Evolutionary conservation across 2,888 invertebrate genomes (phyloP), one percentile per base, ranked within the genome.

Genomic region (Acrocyrtus sp.): DNA sequence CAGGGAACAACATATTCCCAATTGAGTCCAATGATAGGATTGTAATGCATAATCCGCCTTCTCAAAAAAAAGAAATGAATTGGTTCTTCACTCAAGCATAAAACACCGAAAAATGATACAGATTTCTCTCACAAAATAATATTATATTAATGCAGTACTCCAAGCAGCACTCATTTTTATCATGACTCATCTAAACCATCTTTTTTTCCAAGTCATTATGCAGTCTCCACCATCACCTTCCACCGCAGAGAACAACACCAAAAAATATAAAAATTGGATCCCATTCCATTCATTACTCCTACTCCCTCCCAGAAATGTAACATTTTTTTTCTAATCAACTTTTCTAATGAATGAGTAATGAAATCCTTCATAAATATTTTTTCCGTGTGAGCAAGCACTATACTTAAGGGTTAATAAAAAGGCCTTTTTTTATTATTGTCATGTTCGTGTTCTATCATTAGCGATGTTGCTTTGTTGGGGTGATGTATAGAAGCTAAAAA

Each of bases 261-360:
- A 6, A 6, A 12, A 6, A 34, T 34, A 34, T 10, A 10, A 34
- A 34, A 10, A 34, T 12, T 34, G 6, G 8, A 34, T 34, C 39
- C 39, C n/a, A 34, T 34, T 12, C 45, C 5, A 54, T 5, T 54
- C 17, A 22, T 54, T 54, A n/a, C n/a, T n/a, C 15, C 29, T 34
- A 34, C 34, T 34, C 12, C 12, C 12, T 34, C 34, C 34, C 12
- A 34, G 34, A 34, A 12, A 8, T 34, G 34, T 5, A 34, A 8
- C 24, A 21, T 21, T 54, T 67, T 56, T 69, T 65, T 54, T 54
- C 29, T 61, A 72, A 72, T 72, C 72, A 65, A 60, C 72, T 60
- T 54, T 47, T 43, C 50, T 72, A 72, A 65, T 72, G 72, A 72
- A 66, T 72, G 65, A 50, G 69, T 61, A 69, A 69, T 69, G 69